phyloP scores from a whole-genome alignment of 2,797 vertebrate species.

The Vireo griseus region DNA sequence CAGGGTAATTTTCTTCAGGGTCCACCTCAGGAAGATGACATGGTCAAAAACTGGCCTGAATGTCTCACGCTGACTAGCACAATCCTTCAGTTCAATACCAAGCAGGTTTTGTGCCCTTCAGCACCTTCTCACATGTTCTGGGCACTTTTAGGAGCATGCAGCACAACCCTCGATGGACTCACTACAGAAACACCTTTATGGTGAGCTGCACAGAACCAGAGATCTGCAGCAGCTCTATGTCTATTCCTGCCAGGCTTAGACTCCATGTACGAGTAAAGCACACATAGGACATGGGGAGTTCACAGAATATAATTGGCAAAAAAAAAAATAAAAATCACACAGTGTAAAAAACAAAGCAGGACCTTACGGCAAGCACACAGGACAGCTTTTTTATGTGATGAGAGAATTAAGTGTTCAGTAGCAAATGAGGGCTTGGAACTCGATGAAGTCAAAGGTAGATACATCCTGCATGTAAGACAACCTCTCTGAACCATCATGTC shows the following conservation, averaged over 20 bases:
- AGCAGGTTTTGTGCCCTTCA: not conserved
- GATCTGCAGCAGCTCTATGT: not conserved
- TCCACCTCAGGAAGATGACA: not conserved
- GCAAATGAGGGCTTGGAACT: not conserved
- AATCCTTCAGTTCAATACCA: not conserved
- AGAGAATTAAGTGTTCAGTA: not conserved
- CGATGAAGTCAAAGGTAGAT: not conserved
- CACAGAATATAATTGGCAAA: not conserved
- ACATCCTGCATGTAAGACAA: not conserved
- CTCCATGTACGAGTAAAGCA: not conserved
- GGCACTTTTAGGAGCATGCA: not conserved
- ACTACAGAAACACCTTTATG: not conserved
- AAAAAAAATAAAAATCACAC: not conserved
- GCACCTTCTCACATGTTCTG: not conserved
- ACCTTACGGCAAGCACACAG: not conserved
- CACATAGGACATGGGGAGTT: not conserved
- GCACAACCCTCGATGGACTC: not conserved
- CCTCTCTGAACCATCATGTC: not conserved
- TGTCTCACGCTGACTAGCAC: not conserved
- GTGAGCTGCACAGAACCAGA: not conserved
- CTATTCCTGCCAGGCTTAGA: not conserved
- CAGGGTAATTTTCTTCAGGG: not conserved
- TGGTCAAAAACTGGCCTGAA: not conserved
- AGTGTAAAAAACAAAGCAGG: not conserved
- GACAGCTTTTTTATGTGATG: not conserved